Conservation (phyloP, 2,888 invertebrate species). For the Leptinotarsa rubiginosa region DNA sequence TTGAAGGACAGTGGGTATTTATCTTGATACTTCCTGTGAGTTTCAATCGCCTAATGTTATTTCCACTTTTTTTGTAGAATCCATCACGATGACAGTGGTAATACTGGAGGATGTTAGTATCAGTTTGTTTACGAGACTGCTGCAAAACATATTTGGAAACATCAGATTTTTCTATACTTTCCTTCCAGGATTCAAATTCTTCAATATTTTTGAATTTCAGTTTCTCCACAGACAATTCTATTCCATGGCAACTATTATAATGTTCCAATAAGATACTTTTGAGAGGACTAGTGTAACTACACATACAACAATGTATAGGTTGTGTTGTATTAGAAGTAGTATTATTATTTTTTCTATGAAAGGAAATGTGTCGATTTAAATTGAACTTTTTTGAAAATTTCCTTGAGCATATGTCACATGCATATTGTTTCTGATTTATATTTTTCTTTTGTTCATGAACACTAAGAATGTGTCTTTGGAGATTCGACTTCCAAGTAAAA, state of each 20-base stretch:
- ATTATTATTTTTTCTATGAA: not conserved
- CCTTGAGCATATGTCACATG: not conserved
- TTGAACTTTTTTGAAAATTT: conserved; percentile 9
- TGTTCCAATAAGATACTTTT: conserved; percentile 19
- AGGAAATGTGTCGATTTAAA: conserved; percentile 3
- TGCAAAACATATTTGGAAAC: conserved; percentile 24
- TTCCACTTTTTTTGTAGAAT: conserved; percentile 38
- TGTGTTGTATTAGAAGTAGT: not conserved
- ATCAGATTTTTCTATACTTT: conserved; percentile 21
- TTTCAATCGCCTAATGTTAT: conserved; percentile 44
- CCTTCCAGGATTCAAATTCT: conserved; percentile 31
- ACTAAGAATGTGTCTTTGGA: conserved; percentile 6
- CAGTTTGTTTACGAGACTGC: conserved; percentile 10
- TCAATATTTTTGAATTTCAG: conserved; percentile 5
- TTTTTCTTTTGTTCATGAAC: not conserved
- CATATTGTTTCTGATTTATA: not conserved
- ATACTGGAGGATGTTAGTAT: conserved; percentile 20
- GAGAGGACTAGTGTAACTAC: conserved; percentile 2
- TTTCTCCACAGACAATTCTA: conserved; percentile 13
- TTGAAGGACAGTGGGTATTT: conserved; percentile 51
- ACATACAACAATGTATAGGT: conserved; percentile 8
- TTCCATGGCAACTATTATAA: conserved; percentile 15
- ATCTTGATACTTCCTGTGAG: conserved; percentile 49
- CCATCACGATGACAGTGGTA: conserved; percentile 44
- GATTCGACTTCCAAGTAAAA: conserved; percentile 1